Evolutionary conservation across 2,888 invertebrate species (phyloP).

Genomic region (Trilocha varians): DNA sequence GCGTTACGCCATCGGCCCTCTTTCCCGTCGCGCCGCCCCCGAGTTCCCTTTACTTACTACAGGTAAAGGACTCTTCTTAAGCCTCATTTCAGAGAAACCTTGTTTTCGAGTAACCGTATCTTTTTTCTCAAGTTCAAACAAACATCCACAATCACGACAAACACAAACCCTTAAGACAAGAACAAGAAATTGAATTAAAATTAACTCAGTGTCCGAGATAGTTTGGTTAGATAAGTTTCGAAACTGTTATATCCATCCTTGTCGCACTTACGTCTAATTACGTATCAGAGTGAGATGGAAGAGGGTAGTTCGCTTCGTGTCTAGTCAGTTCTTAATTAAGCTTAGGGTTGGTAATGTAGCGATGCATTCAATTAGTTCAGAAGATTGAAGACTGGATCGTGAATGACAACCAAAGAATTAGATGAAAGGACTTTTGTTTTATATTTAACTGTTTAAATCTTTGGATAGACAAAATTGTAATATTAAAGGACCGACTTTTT

Average conservation of each 20-base stretch:
- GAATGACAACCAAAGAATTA: no score
- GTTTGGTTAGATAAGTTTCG: slow-evolving; percentile 12
- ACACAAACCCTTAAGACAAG: slow-evolving; percentile 9
- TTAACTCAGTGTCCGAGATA: slow-evolving; percentile 27
- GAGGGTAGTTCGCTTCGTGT: neutral
- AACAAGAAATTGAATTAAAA: slow-evolving; percentile 32
- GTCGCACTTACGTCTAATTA: neutral
- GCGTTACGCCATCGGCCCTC: no score
- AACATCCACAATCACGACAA: neutral
- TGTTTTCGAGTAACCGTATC: no score
- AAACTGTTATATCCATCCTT: neutral
- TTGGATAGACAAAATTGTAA: no score
- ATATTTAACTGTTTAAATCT: no score
- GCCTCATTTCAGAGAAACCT: no score
- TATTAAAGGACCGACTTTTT: no score
- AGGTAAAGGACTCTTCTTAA: no score
- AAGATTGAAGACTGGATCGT: neutral
- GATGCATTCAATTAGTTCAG: slow-evolving; percentile 3
- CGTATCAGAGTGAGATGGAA: neutral
- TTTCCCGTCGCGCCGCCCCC: no score
- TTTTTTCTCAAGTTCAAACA: no score
- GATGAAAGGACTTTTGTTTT: no score
- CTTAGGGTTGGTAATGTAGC: slow-evolving; percentile 5
- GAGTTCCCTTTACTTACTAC: no score
- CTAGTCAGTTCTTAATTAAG: slow-evolving; percentile 8